Base-by-base conservation (phyloP, 2,113 vertebrate genomes). In the Brevimyrus niger region DNA sequence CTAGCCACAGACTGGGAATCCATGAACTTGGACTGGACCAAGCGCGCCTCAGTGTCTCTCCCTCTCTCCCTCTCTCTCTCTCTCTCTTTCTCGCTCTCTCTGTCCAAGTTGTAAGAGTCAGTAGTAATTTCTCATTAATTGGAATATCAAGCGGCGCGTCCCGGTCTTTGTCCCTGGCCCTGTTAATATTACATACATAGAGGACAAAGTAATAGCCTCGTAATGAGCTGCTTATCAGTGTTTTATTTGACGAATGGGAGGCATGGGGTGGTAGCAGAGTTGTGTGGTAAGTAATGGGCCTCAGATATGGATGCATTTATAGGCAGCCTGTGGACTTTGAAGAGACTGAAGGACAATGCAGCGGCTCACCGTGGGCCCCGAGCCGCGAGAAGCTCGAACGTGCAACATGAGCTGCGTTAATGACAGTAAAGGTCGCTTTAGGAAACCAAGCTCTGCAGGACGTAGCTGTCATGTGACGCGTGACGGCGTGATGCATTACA, bases 181-280 rank as follows among this genome's bases (percentile, higher is more conserved):
- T 89, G 88, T 89, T 83, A 89, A 84, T 89, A 89, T 89, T 89
- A 83, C 50, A 58, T 83, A 58, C 76, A 84, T 55, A 89, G 53
- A 89, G 50, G 88, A 44, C 73, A 48, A 83, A 89, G 35, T 89
- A 89, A 89, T 89, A 35, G 50, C 35, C 51, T 58, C 23, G 3
- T 82, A 89, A 89, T 84, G 88, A 89, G n/a, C 73, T 55, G 73
- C 76, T 89, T 89, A 89, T 89, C 88, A 89, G 48, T 83, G 21
- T 83, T 83, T 84, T 89, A 83, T 89, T 51, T 88, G 88, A 88
- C n/a, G 46, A 88, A 80, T 80, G 87, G 88, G 89, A 92, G 50
- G 89, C 92, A 93, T 89, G 69, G 89, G 92, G 91, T 90, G 35
- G 91, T 48, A 85, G 93, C 90, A 93, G 21, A 58, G 80, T 55